A percentile compares a stretch with the other conserved stretches of the same genome.
Conservation (phyloP, 2,113 vertebrate genomes). For the Tretioscincus oriximinensis region DNA sequence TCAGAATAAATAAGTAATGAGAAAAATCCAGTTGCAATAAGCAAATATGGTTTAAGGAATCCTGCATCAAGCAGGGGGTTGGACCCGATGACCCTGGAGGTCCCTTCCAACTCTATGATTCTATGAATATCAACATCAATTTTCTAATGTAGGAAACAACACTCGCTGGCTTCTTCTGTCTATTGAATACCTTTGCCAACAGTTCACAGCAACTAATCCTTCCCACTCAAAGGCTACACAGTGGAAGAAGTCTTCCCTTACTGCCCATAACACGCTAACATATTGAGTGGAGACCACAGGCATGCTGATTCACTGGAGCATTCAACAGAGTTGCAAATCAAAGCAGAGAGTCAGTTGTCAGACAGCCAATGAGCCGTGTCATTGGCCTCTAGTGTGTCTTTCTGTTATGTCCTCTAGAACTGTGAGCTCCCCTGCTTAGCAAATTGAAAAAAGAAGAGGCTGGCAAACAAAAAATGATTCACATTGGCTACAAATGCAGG, state of each 20-base stretch:
- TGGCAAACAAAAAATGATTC: not conserved
- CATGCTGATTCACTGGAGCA: not conserved
- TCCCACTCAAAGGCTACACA: not conserved
- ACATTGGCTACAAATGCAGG: constrained; percentile 20
- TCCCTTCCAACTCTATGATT: too few relatives aligned
- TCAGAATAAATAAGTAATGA: not conserved
- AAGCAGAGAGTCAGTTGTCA: fast-evolving
- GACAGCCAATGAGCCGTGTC: not conserved
- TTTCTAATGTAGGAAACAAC: not conserved
- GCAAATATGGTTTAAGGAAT: too few relatives aligned
- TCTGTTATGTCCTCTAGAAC: not conserved
- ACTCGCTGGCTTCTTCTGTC: not conserved
- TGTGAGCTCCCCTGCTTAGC: not conserved
- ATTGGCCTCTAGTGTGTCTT: not conserved
- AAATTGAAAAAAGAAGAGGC: constrained; percentile 1
- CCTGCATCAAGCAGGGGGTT: too few relatives aligned
- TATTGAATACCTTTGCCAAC: not conserved
- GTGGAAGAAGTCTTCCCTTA: not conserved
- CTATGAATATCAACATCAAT: not conserved
- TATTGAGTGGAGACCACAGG: not conserved
- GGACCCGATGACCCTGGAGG: too few relatives aligned
- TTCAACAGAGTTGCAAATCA: not conserved
- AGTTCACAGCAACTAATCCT: not conserved
- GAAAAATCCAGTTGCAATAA: not conserved
- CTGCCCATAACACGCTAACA: not conserved